phyloP scores from a whole-genome alignment of 2,888 invertebrate genomes.

The Synergus itoensis region DNA sequence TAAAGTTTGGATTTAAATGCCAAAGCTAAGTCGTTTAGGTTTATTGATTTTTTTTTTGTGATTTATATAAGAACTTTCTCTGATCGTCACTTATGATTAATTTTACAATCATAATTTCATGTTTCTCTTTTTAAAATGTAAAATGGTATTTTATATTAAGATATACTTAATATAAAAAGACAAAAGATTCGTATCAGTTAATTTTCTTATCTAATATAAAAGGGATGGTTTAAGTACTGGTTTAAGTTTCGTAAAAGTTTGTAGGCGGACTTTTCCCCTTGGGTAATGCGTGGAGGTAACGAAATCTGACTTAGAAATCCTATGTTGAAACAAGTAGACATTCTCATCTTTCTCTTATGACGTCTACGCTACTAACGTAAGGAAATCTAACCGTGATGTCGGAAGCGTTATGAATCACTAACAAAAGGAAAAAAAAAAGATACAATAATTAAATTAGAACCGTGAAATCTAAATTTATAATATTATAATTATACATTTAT shows the following conservation, averaged over 20 bases:
- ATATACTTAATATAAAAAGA: no score
- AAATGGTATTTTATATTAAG: no score
- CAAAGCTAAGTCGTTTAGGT: no score
- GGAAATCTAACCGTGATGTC: not conserved
- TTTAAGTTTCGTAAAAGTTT: not conserved
- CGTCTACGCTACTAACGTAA: slow-evolving; percentile 8
- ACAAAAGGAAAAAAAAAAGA: not conserved
- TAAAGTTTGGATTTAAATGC: no score
- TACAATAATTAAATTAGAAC: not conserved
- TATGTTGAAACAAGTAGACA: slow-evolving; percentile 12
- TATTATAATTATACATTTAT: not conserved
- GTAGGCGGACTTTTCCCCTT: not conserved
- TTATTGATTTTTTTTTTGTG: no score
- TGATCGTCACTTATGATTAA: no score
- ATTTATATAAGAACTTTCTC: no score
- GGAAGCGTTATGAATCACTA: slow-evolving; percentile 1
- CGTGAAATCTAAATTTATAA: not conserved
- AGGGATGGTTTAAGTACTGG: not conserved
- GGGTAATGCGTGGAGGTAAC: not conserved
- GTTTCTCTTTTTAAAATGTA: no score
- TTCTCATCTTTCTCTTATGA: slow-evolving; percentile 7
- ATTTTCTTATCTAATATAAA: not conserved
- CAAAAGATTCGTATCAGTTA: no score
- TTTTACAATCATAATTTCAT: no score
- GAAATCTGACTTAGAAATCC: not conserved